These are phyloP conservation scores for Cyaniris semiargus DNA, from an alignment of 2,888 invertebrate species.

Conservation along the genomic window DNA sequence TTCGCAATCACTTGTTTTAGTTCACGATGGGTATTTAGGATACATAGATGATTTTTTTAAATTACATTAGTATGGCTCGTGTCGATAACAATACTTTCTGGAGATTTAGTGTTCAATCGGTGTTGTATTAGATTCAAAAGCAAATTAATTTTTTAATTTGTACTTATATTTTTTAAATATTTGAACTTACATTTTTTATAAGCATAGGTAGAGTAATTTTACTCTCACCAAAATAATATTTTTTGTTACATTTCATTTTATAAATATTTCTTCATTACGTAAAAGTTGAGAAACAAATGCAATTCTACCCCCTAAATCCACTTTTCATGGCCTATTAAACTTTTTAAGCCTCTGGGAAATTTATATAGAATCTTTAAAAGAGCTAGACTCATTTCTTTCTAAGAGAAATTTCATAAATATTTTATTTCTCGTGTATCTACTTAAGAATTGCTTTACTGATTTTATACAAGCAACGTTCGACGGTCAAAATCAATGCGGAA, in stretches of 20 bases:
- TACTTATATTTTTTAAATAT: too few relatives aligned
- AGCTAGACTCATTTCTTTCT: conserved; percentile 21
- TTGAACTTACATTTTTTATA: too few relatives aligned
- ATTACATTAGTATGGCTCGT: too few relatives aligned
- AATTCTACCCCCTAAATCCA: conserved; percentile 5
- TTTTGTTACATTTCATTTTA: neutral
- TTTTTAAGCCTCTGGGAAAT: conserved; percentile 24
- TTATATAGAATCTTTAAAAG: conserved; percentile 26
- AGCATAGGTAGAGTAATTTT: too few relatives aligned
- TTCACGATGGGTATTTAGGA: too few relatives aligned
- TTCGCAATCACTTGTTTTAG: too few relatives aligned
- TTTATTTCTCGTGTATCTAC: conserved; percentile 9
- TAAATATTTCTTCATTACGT: neutral
- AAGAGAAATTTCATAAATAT: conserved; percentile 22
- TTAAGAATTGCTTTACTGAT: conserved; percentile 11
- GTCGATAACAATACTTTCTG: too few relatives aligned
- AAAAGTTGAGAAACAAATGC: conserved; percentile 18
- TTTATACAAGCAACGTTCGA: neutral
- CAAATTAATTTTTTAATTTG: too few relatives aligned
- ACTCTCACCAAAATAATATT: neutral
- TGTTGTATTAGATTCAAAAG: too few relatives aligned
- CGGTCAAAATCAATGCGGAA: conserved; percentile 13
- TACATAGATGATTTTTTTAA: too few relatives aligned
- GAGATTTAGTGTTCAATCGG: too few relatives aligned
- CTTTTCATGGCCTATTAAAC: conserved; percentile 23